Percentiles rank a stretch among this genome's conserved stretches.
Conservation (phyloP, 2,113 vertebrate genomes). For the Pogonocichla stellata region DNA sequence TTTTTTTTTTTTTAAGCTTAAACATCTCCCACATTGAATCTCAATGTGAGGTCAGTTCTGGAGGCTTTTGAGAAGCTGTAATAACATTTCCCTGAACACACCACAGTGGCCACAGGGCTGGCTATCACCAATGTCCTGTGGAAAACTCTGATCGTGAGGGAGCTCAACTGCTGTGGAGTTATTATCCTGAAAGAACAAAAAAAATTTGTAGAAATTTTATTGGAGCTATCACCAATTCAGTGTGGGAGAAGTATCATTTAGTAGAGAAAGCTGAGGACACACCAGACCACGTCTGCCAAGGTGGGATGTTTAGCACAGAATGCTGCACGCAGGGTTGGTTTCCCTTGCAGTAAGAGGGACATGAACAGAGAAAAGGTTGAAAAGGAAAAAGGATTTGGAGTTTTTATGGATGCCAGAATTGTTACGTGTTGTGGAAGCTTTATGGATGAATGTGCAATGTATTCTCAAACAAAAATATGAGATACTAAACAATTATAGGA, state of each 20-base stretch:
- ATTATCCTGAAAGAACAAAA: neutral
- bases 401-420: neutral
- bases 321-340: accelerated
- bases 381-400: neutral
- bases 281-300: accelerated
- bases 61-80: neutral
- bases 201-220: neutral
- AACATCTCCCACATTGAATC: neutral
- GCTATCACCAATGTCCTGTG: neutral
- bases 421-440: neutral
- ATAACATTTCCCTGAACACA: neutral
- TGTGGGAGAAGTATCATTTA: neutral
- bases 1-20: neutral
- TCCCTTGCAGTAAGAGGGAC: neutral
- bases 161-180: neutral
- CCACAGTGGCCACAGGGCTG: neutral
- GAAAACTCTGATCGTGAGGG: neutral
- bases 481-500: neutral
- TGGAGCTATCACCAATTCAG: neutral
- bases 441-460: neutral
- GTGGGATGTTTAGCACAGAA: neutral
- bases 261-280: neutral
- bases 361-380: neutral
- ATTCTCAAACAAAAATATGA: neutral
- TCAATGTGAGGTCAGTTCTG: neutral